A percentile compares a stretch with the other conserved stretches of the same genome.
These are phyloP conservation scores for Epizoanthus fatuus DNA, from an alignment of 92 coral and sea anemone species.

Conservation along the genomic window DNA sequence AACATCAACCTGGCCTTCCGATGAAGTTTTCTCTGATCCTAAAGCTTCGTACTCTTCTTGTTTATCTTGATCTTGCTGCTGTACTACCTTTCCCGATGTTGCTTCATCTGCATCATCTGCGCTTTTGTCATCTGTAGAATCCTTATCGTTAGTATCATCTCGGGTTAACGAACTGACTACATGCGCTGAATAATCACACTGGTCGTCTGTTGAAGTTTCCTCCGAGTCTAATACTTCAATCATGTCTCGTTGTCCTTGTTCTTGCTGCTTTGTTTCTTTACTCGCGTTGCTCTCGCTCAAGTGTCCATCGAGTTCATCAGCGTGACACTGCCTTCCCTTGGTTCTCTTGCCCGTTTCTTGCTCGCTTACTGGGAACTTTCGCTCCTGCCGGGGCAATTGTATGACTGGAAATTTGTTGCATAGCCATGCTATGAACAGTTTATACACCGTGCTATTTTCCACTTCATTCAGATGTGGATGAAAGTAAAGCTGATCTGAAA, in stretches of 20 bases:
- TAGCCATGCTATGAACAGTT: constrained; percentile 23
- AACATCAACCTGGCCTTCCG: not conserved
- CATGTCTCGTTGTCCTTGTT: not conserved
- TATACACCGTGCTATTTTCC: not conserved
- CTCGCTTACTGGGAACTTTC: not conserved
- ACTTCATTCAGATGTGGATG: constrained; percentile 9
- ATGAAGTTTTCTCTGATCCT: not conserved
- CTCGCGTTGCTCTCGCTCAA: not conserved
- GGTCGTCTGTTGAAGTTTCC: not conserved
- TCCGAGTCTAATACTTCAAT: not conserved
- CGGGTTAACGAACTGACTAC: not conserved
- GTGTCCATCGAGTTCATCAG: not conserved
- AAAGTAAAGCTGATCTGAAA: constrained; percentile 34
- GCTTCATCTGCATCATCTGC: too few relatives aligned
- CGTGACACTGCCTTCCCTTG: not conserved
- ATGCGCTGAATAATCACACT: not conserved
- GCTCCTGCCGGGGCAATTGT: not conserved
- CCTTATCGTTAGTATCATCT: not conserved
- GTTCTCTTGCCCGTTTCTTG: not conserved
- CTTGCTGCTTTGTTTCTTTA: not conserved
- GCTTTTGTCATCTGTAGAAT: not conserved
- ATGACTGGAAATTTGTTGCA: constrained; percentile 19
- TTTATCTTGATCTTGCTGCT: not conserved
- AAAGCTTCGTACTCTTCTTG: not conserved
- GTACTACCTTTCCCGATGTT: too few relatives aligned